Evolutionary conservation across 2,113 vertebrate species (phyloP).

Genomic region (Micromys minutus): DNA sequence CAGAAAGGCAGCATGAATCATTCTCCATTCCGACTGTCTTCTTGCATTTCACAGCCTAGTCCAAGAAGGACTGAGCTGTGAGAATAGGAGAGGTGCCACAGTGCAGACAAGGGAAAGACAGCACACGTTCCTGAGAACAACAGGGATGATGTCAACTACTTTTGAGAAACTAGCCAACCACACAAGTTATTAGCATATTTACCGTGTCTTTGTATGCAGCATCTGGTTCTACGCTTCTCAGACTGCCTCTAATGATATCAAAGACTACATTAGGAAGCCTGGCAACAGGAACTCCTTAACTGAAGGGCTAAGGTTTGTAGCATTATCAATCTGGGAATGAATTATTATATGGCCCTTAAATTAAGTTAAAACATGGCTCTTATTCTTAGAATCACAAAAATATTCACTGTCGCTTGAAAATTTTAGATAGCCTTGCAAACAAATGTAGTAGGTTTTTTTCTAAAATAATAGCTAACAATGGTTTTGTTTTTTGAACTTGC

Average conservation of each 20-base stretch:
- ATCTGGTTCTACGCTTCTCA: background rate
- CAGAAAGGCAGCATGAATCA: background rate
- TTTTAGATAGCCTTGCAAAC: background rate
- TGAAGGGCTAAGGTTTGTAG: background rate
- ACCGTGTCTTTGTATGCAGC: background rate
- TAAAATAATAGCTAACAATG: background rate
- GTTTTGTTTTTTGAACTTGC: background rate
- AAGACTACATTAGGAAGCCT: background rate
- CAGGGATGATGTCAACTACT: background rate
- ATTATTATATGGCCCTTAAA: background rate
- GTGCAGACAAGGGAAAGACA: background rate
- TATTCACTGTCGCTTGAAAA: background rate
- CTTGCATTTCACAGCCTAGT: background rate
- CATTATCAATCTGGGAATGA: background rate
- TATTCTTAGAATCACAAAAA: slow-evolving; percentile 1
- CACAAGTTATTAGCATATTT: background rate
- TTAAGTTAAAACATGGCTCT: background rate
- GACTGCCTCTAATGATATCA: background rate
- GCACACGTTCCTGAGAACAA: background rate
- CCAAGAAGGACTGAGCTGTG: background rate
- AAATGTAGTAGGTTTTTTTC: background rate
- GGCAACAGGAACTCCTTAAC: background rate
- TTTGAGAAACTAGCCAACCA: background rate
- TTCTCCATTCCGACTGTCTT: background rate
- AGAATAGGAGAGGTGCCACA: background rate